Conservation (phyloP, 2,797 vertebrate genomes). For the Taenioides sp. region DNA sequence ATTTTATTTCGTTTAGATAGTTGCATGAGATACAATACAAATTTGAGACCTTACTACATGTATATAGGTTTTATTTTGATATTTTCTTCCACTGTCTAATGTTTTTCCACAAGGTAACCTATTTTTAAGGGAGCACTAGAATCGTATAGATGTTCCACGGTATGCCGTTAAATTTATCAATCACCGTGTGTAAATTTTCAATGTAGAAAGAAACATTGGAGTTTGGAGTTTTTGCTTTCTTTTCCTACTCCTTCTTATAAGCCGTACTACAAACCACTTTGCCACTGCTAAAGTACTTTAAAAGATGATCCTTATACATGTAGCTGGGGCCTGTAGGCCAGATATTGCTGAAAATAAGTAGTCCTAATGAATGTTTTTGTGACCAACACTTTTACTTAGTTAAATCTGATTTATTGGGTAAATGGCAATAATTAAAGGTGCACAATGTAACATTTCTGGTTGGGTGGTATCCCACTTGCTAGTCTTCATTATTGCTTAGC, state of each 20-base stretch:
- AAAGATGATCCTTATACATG: neutral
- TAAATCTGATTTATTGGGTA: constrained; percentile 16
- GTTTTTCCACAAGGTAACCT: neutral
- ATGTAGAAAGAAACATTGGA: neutral
- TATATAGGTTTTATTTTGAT: neutral
- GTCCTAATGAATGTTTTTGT: too few species aligned
- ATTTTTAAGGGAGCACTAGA: neutral
- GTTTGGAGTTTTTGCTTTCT: too few species aligned
- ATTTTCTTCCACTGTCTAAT: neutral
- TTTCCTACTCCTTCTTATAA: too few species aligned
- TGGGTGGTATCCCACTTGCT: too few species aligned
- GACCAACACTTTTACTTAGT: neutral
- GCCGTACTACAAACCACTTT: too few species aligned
- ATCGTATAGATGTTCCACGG: neutral
- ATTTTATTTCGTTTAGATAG: neutral
- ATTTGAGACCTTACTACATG: neutral
- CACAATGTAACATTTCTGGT: neutral
- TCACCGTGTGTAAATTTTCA: neutral
- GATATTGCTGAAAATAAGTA: neutral
- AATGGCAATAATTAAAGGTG: constrained; percentile 11
- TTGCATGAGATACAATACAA: neutral
- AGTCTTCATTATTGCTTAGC: neutral
- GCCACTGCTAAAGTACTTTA: neutral
- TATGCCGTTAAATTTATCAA: neutral
- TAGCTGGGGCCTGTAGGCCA: neutral